Evolutionary conservation across 2,113 vertebrate species (phyloP).

Genomic region (Cyanoderma ruficeps): DNA sequence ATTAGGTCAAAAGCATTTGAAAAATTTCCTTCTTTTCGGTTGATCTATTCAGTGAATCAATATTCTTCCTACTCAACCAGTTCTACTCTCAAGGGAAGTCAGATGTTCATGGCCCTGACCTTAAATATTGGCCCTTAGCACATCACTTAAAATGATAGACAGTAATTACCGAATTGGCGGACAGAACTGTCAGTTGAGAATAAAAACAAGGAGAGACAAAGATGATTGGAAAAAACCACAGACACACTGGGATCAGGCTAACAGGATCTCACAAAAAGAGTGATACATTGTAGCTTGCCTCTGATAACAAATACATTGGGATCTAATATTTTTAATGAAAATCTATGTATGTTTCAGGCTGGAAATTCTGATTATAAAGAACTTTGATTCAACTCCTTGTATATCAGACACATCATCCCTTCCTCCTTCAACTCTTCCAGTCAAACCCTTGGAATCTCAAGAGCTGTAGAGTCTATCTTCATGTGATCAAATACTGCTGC

Average conservation of each 20-base stretch:
- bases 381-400: background rate
- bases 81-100: background rate
- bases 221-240: background rate
- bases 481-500: background rate
- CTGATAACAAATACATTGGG: background rate
- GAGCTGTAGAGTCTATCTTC: background rate
- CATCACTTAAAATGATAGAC: conserved; percentile 62
- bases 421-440: background rate
- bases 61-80: conserved; percentile 44
- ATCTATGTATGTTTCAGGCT: background rate
- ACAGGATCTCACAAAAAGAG: background rate
- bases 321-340: background rate
- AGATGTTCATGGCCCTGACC: conserved; percentile 26
- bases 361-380: background rate
- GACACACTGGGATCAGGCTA: background rate
- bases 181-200: conserved; percentile 17
- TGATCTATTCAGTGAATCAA: conserved; percentile 48
- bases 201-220: background rate
- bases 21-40: background rate
- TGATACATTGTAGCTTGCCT: background rate
- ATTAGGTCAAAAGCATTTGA: conserved; percentile 39
- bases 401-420: background rate
- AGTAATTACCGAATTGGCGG: conserved; percentile 52
- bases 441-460: background rate
- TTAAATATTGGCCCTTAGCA: conserved; percentile 31